phyloP scores from a whole-genome alignment of 2,113 vertebrate species.

The Herpetotheres cachinnans region DNA sequence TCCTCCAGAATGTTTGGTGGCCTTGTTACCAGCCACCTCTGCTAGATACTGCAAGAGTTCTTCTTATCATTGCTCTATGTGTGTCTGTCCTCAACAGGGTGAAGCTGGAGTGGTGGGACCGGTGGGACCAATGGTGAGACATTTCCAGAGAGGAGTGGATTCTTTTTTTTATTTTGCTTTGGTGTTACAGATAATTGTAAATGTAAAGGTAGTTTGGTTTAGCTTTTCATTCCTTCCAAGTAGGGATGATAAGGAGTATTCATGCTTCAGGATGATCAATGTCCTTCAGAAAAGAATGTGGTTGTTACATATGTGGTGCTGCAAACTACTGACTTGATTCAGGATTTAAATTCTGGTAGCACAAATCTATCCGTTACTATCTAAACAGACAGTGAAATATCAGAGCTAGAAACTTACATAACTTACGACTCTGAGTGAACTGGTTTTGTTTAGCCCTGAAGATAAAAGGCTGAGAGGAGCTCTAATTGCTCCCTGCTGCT shows the following conservation, averaged over 20 bases:
- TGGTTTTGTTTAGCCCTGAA: not conserved
- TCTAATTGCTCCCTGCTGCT: not conserved
- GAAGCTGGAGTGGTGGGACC: conserved; percentile 79
- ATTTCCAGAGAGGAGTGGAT: not conserved
- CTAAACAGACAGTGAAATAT: not conserved
- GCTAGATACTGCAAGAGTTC: not conserved
- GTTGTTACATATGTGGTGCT: not conserved
- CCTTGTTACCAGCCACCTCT: not conserved
- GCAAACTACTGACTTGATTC: not conserved
- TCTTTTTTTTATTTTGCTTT: not conserved
- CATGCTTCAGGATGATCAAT: not conserved
- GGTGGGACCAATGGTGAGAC: conserved; percentile 79
- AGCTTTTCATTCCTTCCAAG: not conserved
- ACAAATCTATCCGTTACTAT: not conserved
- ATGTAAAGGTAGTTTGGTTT: not conserved
- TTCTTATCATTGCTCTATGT: not conserved
- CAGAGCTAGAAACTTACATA: not conserved
- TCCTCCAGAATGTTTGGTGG: not conserved
- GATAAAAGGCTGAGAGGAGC: not conserved
- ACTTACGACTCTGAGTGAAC: not conserved
- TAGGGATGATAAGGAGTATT: not conserved
- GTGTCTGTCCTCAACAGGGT: conserved; percentile 76
- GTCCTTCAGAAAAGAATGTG: not conserved
- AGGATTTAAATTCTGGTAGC: not conserved
- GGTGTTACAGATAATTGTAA: not conserved